Evolutionary conservation across 2,888 invertebrate species (phyloP), one percentile per base, ranked within the genome.

Genomic region (Dyspetes luteomarginatus): DNA sequence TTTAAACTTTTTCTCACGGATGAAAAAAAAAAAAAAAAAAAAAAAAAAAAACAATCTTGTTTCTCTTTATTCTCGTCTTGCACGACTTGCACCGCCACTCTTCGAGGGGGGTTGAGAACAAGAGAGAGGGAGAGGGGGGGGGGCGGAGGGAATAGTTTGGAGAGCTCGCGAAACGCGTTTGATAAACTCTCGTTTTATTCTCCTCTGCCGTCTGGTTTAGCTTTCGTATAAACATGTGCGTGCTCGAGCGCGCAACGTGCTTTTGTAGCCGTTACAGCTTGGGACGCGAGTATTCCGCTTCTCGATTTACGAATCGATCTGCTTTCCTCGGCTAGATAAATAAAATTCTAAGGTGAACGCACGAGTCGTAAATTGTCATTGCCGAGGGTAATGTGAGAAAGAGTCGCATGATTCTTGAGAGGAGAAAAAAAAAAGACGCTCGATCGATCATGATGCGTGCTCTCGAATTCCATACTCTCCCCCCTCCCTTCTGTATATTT

Each of bases 271-370:
- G 50, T 64, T 71, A 50, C 65, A 50, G 45, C 41, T 28, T 41
- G 71, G 22, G n/a, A n/a, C n/a, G n/a, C n/a, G n/a, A 22, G 64
- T 30, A 36, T 67, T 30, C 28, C 58, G 65, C 30, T 65, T 72
- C 65, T 72, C 72, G 73, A 64, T 73, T 55, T 19, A 9, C n/a
- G 58, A 50, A 78, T 72, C 78, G 73, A 73, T 78, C 72, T 78
- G 65, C 58, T n/a, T 78, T 67, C 28, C 64, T 36, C 50, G 30
- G 19, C 19, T 72, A 12, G 12, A 36, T 1, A 36, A n/a, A n/a
- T n/a, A n/a, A n/a, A n/a, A 58, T n/a, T 48, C 30, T 17, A 45
- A 62, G 48, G 55, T 74, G 64, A 60, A 74, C 48, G 45, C 48
- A 41, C 55, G 55, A 28, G 26, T 56, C n/a, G 19, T 12, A 50